phyloP scores from a whole-genome alignment of 2,888 invertebrate genomes.

The Piscicola geometra region DNA sequence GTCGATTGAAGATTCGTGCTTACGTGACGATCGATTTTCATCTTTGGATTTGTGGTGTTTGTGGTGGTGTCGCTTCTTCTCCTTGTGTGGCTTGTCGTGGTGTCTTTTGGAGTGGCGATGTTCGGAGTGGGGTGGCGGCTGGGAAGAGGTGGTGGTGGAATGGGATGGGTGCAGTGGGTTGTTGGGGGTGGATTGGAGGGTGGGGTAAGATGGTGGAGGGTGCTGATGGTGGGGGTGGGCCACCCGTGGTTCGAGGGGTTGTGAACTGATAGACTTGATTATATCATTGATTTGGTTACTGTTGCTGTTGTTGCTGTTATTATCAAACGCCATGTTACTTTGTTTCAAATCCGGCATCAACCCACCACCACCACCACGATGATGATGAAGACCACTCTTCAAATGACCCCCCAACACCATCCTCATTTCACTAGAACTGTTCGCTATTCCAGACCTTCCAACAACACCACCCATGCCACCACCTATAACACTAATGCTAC shows the following conservation, averaged over 20 bases:
- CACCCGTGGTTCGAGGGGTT: background rate
- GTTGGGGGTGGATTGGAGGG: no score
- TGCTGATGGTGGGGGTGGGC: no score
- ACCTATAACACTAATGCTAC: background rate
- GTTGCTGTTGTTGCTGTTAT: background rate
- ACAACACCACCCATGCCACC: background rate
- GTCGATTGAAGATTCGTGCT: no score
- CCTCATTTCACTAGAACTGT: background rate
- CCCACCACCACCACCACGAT: no score
- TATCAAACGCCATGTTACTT: no score
- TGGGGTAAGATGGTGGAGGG: no score
- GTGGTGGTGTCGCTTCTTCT: constrained; percentile 9
- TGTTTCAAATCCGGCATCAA: no score
- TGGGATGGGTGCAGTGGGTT: no score
- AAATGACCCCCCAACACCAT: no score
- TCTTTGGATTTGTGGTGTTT: constrained; percentile 12
- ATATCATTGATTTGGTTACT: background rate
- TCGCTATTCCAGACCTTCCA: background rate
- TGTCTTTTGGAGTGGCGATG: background rate
- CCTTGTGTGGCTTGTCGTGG: background rate
- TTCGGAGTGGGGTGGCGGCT: background rate
- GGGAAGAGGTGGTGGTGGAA: background rate
- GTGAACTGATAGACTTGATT: background rate
- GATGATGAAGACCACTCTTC: no score
- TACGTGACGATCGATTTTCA: background rate